Percentiles rank a stretch among this genome's conserved stretches.
Evolutionary conservation across 2,888 invertebrate species (phyloP).

Genomic region (Bombyx huttoni): DNA sequence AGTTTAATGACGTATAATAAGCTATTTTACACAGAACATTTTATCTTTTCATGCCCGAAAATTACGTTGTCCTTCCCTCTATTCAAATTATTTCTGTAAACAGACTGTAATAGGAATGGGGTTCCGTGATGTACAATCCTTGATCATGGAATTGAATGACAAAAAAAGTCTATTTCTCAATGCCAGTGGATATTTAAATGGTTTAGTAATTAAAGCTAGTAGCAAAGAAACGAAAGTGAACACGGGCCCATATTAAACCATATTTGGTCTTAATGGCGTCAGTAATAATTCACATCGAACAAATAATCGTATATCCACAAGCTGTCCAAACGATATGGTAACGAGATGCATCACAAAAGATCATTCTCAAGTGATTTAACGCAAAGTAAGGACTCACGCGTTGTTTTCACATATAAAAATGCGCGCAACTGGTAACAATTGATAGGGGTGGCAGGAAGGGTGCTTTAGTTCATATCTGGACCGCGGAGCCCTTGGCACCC

Average conservation of each 20-base stretch:
- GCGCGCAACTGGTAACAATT: slow-evolving; percentile 65
- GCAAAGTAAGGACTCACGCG: slow-evolving; percentile 23
- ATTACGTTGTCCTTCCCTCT: too few species aligned
- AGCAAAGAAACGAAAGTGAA: neutral
- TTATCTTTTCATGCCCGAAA: too few species aligned
- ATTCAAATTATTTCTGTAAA: too few species aligned
- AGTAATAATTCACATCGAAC: neutral
- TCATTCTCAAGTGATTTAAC: slow-evolving; percentile 19
- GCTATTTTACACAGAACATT: too few species aligned
- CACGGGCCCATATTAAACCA: neutral
- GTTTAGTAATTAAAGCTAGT: neutral
- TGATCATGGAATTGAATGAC: too few species aligned
- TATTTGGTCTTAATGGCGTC: neutral
- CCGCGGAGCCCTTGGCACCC: slow-evolving; percentile 46
- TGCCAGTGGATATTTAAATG: too few species aligned
- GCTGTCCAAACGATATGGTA: neutral
- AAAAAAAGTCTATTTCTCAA: too few species aligned
- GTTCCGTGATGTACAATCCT: too few species aligned
- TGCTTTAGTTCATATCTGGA: slow-evolving; percentile 45
- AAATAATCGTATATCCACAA: neutral
- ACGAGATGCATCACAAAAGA: slow-evolving; percentile 6
- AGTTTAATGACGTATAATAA: too few species aligned
- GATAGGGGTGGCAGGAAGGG: slow-evolving; percentile 48
- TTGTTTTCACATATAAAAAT: slow-evolving; percentile 48
- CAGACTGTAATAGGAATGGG: too few species aligned